Conservation (phyloP, 2,797 vertebrate species). For the Parambassis ranga region DNA sequence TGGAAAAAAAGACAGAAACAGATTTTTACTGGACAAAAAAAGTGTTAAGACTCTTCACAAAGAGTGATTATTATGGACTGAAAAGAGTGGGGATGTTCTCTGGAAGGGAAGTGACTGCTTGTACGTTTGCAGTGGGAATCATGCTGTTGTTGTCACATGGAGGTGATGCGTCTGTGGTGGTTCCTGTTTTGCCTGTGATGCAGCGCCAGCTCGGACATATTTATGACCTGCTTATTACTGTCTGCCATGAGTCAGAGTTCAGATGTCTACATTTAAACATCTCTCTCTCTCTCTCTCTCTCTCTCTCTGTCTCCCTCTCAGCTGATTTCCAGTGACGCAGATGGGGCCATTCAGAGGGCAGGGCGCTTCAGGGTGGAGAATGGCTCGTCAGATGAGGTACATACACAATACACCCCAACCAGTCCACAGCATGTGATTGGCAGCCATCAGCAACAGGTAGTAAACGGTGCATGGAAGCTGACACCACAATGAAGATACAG, state of each 20-base stretch:
- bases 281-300: constrained; percentile 26
- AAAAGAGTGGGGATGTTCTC: not conserved
- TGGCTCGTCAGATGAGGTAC: constrained; percentile 92
- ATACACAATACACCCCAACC: not conserved
- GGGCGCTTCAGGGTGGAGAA: constrained; percentile 99
- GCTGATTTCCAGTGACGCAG: constrained; percentile 98
- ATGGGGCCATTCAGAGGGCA: constrained; percentile 98
- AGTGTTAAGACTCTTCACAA: not conserved
- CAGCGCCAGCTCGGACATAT: constrained; percentile 15
- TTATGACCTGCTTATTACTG: constrained; percentile 36
- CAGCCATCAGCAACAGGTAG: not conserved
- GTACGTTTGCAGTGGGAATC: not conserved
- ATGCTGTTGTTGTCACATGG: constrained; percentile 28
- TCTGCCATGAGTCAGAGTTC: constrained; percentile 37
- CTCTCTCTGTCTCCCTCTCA: constrained; percentile 62
- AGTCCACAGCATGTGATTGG: not conserved
- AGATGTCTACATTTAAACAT: constrained; percentile 54
- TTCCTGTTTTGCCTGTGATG: constrained; percentile 34
- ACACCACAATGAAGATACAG: too few species aligned
- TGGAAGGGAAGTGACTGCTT: not conserved
- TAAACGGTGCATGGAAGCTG: not conserved
- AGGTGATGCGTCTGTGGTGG: constrained; percentile 15
- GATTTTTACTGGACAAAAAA: constrained; percentile 16
- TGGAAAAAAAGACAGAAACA: constrained; percentile 4
- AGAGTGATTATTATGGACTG: constrained; percentile 19